Evolutionary conservation across 2,888 invertebrate species (phyloP).

Genomic region (Sinodicranocentrus sp.): DNA sequence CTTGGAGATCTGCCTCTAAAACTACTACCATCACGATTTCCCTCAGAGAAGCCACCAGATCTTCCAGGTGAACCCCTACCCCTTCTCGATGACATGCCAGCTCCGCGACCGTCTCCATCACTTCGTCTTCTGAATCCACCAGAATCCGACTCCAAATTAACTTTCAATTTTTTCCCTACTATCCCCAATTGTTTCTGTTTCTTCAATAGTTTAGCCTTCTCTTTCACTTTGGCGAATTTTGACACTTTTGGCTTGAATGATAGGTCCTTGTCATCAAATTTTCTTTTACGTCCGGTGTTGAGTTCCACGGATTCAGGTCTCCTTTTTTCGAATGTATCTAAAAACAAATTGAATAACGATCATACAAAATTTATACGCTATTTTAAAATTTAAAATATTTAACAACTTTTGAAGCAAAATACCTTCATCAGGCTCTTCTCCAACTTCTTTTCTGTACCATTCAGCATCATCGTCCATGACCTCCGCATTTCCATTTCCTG

Average conservation of each 20-base stretch:
- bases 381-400: not conserved
- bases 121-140: too few relatives aligned
- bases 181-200: slow-evolving; percentile 48
- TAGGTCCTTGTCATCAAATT: slow-evolving; percentile 7
- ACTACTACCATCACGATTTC: too few relatives aligned
- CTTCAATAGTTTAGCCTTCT: slow-evolving; percentile 71
- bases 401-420: not conserved
- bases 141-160: not conserved
- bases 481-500: slow-evolving; percentile 77
- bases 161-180: not conserved
- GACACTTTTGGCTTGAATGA: slow-evolving; percentile 59
- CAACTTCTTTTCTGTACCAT: slow-evolving; percentile 92
- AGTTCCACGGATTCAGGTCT: not conserved
- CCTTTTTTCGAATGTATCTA: slow-evolving; percentile 50
- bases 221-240: slow-evolving; percentile 72
- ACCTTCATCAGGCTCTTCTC: slow-evolving; percentile 92
- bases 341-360: not conserved
- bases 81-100: too few relatives aligned
- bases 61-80: too few relatives aligned
- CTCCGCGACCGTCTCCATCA: too few relatives aligned
- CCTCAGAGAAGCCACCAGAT: too few relatives aligned
- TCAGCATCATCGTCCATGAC: slow-evolving; percentile 86
- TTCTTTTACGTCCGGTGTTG: slow-evolving; percentile 31
- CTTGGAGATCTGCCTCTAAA: too few relatives aligned
- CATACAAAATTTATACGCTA: not conserved